These are phyloP conservation scores for Melanotaenia nigrans DNA, from an alignment of 2,797 vertebrate genomes.

Conservation along the genomic window DNA sequence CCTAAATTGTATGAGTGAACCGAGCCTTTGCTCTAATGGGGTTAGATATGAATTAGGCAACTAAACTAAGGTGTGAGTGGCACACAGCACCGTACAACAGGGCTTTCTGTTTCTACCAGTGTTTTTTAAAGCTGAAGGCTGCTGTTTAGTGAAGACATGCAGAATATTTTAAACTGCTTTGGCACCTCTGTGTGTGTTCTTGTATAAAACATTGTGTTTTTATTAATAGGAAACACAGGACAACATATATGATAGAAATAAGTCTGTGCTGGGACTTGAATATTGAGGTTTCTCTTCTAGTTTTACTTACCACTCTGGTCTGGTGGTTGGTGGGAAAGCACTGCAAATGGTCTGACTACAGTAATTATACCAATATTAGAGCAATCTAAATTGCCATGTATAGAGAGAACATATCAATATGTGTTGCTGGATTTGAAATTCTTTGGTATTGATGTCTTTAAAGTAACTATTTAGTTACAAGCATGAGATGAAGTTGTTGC, in stretches of 20 bases:
- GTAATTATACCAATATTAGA: not conserved
- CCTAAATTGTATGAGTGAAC: not conserved
- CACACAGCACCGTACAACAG: not conserved
- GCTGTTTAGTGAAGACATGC: slow-evolving; percentile 9
- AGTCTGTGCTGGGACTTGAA: not conserved
- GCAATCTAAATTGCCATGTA: not conserved
- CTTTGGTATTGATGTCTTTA: not conserved
- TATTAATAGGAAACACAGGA: not conserved
- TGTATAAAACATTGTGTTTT: not conserved
- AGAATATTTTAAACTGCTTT: not conserved
- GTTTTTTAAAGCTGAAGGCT: slow-evolving; percentile 11
- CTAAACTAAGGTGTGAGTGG: slow-evolving; percentile 22
- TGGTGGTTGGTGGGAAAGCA: not conserved
- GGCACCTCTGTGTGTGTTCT: not conserved
- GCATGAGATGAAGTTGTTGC: not conserved
- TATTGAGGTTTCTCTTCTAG: not conserved
- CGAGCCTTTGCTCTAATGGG: slow-evolving; percentile 1
- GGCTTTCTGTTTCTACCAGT: slow-evolving; percentile 15
- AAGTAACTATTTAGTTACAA: not conserved
- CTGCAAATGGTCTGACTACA: not conserved
- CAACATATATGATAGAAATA: not conserved
- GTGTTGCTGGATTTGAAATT: not conserved
- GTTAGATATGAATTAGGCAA: slow-evolving; percentile 13
- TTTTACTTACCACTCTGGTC: not conserved
- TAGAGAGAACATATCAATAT: not conserved